Evolutionary conservation across 2,888 invertebrate species (phyloP), one percentile per base, ranked within the genome.

Genomic region (Clitarchus hookeri): DNA sequence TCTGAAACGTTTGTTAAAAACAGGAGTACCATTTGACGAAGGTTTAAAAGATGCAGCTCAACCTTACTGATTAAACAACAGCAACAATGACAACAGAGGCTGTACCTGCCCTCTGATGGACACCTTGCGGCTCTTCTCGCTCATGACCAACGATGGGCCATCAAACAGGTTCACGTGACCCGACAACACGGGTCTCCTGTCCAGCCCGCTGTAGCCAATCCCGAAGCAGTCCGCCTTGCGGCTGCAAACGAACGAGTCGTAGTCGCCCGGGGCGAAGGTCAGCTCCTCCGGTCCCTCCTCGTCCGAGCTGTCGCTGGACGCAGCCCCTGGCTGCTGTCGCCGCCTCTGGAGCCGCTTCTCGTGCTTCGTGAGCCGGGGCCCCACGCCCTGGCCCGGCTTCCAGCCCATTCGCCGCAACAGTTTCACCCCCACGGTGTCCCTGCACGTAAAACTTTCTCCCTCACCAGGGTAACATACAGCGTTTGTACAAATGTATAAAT

Each of bases 381-480:
- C 97, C 0, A 96, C 92, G 0, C 98, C 36, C 91, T 98, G 97
- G 0, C 98, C 98, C 6, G 95, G 95, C 89, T 95, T 95, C 97
- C 99, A 98, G 0, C 99, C 99, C 96, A 99, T 97, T 88, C 95
- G 95, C 86, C 95, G 95, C 77, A 99, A 92, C 90, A 99, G 94
- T 87, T 94, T 93, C 82, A 98, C 95, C 0, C 99, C 99, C 13
- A 98, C 95, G 0, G 98, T 97, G 90, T 98, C 96, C 88, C 97
- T 97, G 26, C 16, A 85, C 65, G 16, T 19, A 65, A 2, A 16
- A 65, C 48, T 13, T 16, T 13, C 48, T 48, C 48, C 48, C 48
- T 48, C 48, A 48, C 11, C 48, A 48, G 6, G 48, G 48, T 36
- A 36, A 36, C 36, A 36, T 36, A n/a, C n/a, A n/a, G n/a, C n/a